phyloP scores from a whole-genome alignment of 2,888 invertebrate species.

The Lottia gigantea region DNA sequence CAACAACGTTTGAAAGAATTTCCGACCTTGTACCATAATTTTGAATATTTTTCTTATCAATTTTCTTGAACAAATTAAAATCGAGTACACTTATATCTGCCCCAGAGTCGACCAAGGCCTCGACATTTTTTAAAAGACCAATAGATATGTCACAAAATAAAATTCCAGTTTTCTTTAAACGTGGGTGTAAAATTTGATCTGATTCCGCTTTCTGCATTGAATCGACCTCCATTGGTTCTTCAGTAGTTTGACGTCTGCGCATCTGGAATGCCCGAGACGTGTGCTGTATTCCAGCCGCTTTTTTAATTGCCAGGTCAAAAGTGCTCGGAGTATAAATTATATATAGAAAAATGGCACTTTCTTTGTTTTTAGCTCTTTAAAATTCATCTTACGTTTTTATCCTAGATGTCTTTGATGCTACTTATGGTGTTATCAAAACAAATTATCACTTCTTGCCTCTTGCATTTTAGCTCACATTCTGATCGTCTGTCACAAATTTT shows the following conservation, averaged over 20 bases:
- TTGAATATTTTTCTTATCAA: background rate
- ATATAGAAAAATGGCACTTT: too few relatives aligned
- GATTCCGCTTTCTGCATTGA: background rate
- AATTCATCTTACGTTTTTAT: too few relatives aligned
- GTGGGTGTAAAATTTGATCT: background rate
- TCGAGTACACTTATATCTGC: background rate
- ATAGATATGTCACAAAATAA: background rate
- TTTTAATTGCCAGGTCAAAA: background rate
- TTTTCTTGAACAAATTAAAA: background rate
- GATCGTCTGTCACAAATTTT: too few relatives aligned
- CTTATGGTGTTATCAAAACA: too few relatives aligned
- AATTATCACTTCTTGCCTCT: too few relatives aligned
- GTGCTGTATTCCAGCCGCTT: background rate
- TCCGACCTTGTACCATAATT: too few relatives aligned
- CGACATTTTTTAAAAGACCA: background rate
- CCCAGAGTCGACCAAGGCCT: background rate
- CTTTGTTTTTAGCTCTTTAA: too few relatives aligned
- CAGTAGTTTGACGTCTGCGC: background rate
- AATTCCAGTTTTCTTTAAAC: background rate
- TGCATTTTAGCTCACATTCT: too few relatives aligned
- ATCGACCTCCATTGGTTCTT: conserved; percentile 3
- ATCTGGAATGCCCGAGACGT: background rate
- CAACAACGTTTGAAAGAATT: background rate
- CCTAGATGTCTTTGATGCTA: too few relatives aligned
- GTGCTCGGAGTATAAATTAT: background rate